Evolutionary conservation across 2,888 invertebrate genomes (phyloP), one percentile per base, ranked within the genome.

Genomic region (Mythimna loreyi): DNA sequence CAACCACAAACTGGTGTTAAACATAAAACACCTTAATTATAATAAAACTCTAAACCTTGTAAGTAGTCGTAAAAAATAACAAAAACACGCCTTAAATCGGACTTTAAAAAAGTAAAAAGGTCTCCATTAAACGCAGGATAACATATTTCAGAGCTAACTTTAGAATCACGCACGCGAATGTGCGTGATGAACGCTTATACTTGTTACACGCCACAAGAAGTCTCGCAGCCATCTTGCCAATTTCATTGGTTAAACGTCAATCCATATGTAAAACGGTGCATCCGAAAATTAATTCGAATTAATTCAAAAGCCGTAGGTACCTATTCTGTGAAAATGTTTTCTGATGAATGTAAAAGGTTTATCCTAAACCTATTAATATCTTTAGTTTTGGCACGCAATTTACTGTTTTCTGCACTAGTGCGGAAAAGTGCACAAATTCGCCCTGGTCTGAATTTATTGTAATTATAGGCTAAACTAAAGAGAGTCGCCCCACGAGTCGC

Each of bases 171-270:
- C 85, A 85, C 86, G 86, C 83, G 75, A 85, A 72, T 30, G 75
- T 75, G 86, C 85, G 85, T 85, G 86, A 75, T 78, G 36, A 58
- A 62, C 73, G 59, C 69, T 72, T 47, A 59, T 52, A 72, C 70
- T 63, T 52, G 64, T 72, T 49, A 75, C 80, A 80, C 72, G 83
- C 81, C 66, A 71, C 28, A 21, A 43, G n/a, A 49, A 52, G 36
- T 36, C 67, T 68, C 61, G 50, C 64, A 49, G 60, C 65, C 30
- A 62, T 61, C n/a, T 65, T 74, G 50, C 50, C 28, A 59, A 56
- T 62, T 55, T 30, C 50, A 55, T 16, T 50, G 21, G 30, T 61
- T 64, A 36, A 61, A 58, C 47, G 25, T 40, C 56, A 45, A 59
- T 25, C 25, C 55, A 33, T 52, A 74, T 36, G 57, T 47, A 67